Evolutionary conservation across 2,888 invertebrate species (phyloP), one percentile per base, ranked within the genome.

Genomic region (Ophraella communa): DNA sequence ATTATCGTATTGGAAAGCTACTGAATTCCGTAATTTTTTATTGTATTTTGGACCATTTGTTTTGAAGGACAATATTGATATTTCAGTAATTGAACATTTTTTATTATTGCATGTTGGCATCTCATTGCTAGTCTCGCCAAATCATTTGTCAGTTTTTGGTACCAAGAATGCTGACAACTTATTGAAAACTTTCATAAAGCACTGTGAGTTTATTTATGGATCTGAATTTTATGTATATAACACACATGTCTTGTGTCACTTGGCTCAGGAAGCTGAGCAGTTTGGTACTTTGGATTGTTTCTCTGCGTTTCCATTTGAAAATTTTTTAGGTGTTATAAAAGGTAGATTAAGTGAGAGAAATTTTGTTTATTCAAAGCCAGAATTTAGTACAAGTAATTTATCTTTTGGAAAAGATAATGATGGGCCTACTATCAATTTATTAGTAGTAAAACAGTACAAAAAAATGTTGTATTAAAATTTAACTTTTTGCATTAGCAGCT

Each of bases 241-340:
- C 49, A 49, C 45, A 44, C 66, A 63, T 59, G 23, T 54, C 24
- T 56, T 62, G 35, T 33, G 33, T 33, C 66, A 66, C 35, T 49
- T 64, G 33, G n/a, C 27, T 53, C 44, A 55, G 24, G 63, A 66
- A 17, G 52, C 33, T 47, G 17, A 21, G 42, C 21, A 30, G 14
- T 66, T 24, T 64, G 66, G 66, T 45, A 35, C 39, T 21, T 23
- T 66, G n/a, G 62, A 66, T 53, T 52, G 42, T 24, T 66, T 66
- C 59, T 62, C 53, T 30, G 54, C 63, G 3, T 63, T 66, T 52
- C 61, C 56, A 4, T 66, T 66, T 49, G 66, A 66, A 24, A 63
- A 49, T 47, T 55, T 45, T 44, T 24, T 66, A 21, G n/a, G n/a
- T n/a, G n/a, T n/a, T n/a, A n/a, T n/a, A n/a, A n/a, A n/a, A n/a